Evolutionary conservation across 2,888 invertebrate species (phyloP).

Genomic region (Brenthis ino): DNA sequence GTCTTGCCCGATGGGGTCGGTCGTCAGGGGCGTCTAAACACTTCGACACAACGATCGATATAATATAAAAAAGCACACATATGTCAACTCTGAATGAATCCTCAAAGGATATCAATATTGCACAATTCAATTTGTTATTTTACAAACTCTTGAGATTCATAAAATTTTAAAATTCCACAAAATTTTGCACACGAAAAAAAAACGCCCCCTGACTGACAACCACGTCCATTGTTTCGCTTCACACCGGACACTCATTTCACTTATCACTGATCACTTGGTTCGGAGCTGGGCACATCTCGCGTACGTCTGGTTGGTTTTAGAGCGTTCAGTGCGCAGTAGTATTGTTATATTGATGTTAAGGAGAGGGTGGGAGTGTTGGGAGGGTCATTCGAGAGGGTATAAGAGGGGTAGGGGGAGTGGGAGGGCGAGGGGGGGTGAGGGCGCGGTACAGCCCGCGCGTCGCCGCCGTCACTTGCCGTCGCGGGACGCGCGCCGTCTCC

Average conservation of each 20-base stretch:
- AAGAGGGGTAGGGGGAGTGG: slow-evolving; percentile 45
- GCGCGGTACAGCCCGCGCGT: slow-evolving; percentile 75
- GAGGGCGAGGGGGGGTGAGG: slow-evolving; percentile 42
- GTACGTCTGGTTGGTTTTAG: slow-evolving; percentile 8
- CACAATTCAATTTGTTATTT: slow-evolving; percentile 45
- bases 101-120: slow-evolving; percentile 42
- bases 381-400: slow-evolving; percentile 45
- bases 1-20: slow-evolving; percentile 19
- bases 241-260: slow-evolving; percentile 16
- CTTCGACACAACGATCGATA: slow-evolving; percentile 26
- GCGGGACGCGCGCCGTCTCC: slow-evolving; percentile 86
- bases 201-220: slow-evolving; percentile 27
- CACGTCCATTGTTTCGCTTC: not conserved
- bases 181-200: slow-evolving; percentile 24
- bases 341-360: not conserved
- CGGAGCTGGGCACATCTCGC: not conserved
- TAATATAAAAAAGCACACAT: slow-evolving; percentile 43
- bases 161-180: slow-evolving; percentile 42
- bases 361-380: slow-evolving; percentile 21
- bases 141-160: slow-evolving; percentile 50
- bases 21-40: slow-evolving; percentile 35
- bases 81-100: slow-evolving; percentile 40
- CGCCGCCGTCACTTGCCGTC: slow-evolving; percentile 89
- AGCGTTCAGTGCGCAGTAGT: slow-evolving; percentile 4
- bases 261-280: slow-evolving; percentile 5